phyloP scores from a whole-genome alignment of 2,888 invertebrate species.

The Lampropteryx suffumata region DNA sequence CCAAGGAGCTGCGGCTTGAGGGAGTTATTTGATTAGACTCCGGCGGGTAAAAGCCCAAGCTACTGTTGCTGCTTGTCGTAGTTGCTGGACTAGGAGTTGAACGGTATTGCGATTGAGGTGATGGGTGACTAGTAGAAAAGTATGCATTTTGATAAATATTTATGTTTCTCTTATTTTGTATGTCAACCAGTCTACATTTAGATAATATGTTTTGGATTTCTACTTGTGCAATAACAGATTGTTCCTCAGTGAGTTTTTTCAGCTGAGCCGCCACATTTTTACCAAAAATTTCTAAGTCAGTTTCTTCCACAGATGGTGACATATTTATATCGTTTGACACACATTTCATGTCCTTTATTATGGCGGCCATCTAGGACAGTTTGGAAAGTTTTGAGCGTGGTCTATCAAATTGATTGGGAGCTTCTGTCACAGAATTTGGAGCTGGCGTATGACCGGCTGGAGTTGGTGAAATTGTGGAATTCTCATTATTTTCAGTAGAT shows the following conservation, averaged over 20 bases:
- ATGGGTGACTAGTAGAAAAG: too few species aligned
- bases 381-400: conserved; percentile 12
- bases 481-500: conserved; percentile 23
- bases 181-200: too few species aligned
- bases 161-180: background rate
- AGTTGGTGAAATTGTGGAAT: background rate
- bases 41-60: too few species aligned
- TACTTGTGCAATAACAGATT: conserved; percentile 19
- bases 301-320: conserved; percentile 7
- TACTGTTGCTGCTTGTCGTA: too few species aligned
- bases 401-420: background rate
- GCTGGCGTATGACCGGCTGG: background rate
- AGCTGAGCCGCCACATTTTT: conserved; percentile 14
- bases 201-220: too few species aligned
- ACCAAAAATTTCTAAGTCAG: conserved; percentile 20
- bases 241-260: conserved; percentile 28
- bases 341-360: conserved; percentile 26
- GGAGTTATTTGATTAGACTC: too few species aligned
- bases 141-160: background rate
- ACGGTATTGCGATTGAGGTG: background rate
- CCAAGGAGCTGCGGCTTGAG: too few species aligned
- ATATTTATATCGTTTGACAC: conserved; percentile 5
- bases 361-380: conserved; percentile 25
- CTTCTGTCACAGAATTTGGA: background rate
- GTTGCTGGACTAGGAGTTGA: background rate